A percentile compares a stretch with the other conserved stretches of the same genome.
Evolutionary conservation across 2,888 invertebrate genomes (phyloP).

Genomic region (Thymelicus sylvestris): DNA sequence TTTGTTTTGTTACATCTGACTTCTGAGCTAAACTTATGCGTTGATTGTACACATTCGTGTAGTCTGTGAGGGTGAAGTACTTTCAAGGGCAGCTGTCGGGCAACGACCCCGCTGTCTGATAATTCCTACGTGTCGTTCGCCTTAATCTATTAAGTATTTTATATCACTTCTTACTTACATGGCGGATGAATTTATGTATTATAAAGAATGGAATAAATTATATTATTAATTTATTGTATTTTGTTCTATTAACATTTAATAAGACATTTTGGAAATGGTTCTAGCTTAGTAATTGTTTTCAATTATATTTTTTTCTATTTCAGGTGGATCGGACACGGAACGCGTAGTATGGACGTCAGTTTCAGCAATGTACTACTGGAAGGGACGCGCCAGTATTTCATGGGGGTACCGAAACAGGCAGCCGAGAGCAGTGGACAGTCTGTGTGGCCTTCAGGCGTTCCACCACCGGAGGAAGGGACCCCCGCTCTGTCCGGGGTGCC

Average conservation of each 20-base stretch:
- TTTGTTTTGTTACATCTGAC: conserved; percentile 6
- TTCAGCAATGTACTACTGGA: conserved; percentile 92
- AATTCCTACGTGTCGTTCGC: conserved; percentile 50
- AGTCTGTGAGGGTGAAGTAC: conserved; percentile 68
- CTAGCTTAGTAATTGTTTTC: no score
- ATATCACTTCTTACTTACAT: not conserved
- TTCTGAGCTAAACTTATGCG: not conserved
- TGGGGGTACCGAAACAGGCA: conserved; percentile 88
- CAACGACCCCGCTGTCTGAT: conserved; percentile 69
- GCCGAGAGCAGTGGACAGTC: conserved; percentile 68
- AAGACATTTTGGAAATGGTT: not conserved
- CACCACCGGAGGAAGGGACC: conserved; percentile 68
- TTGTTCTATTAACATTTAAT: not conserved
- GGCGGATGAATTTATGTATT: not conserved
- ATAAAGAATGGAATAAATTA: not conserved
- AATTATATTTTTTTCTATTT: conserved; percentile 39
- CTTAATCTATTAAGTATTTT: not conserved
- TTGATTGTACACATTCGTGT: conserved; percentile 42
- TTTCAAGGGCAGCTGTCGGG: conserved; percentile 76
- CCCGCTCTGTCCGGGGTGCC: conserved; percentile 76
- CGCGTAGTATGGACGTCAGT: conserved; percentile 89
- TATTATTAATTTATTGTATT: not conserved
- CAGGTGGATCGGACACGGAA: conserved; percentile 64
- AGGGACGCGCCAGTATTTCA: conserved; percentile 93
- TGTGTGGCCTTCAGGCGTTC: conserved; percentile 66